Evolutionary conservation across 2,113 vertebrate species (phyloP), one percentile per base, ranked within the genome.

Genomic region (Phycodurus eques): DNA sequence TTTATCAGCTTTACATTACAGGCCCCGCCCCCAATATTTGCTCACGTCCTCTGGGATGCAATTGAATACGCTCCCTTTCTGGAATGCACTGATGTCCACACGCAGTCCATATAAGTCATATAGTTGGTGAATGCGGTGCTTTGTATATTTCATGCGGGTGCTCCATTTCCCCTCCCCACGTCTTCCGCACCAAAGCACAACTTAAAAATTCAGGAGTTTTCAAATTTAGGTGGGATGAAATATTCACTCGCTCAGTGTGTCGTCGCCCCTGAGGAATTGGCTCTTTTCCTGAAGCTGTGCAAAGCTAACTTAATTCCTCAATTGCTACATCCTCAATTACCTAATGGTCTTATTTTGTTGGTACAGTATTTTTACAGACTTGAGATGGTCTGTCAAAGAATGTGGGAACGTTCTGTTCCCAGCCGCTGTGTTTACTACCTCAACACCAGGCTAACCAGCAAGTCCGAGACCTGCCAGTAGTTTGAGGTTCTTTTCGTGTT

Each of bases 1-100:
- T 76, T 76, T 61, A 66, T 77, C 57, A 22, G 66, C 63, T 33
- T n/a, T 11, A 22, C 72, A 72, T 84, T 65, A 72, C 65, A 56
- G 53, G 63, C 51, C 61, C 13, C 43, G 65, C 49, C 47, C 66
- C 42, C 60, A 35, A 74, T 27, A 27, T 70, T 65, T 75, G 5
- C 22, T 31, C 22, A 14, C 6, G 61, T 8, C 67, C 74, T 81
- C 43, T 5, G 67, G 70, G 81, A 47, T 27, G 19, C 44, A 31
- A 27, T 14, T 27, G 33, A 67, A 49, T 49, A 60, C 9, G 0
- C 20, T 14, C 70, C 51, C 63, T 73, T 61, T 68, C 71, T 62
- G 47, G 44, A 22, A 49, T 42, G 22, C 2, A 31, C 46, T 39
- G 57, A 56, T 56, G 54, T 22, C n/a, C 51, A 65, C 65, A 20